Conservation (phyloP, 2,888 invertebrate genomes). For the Trissolcus japonicus region DNA sequence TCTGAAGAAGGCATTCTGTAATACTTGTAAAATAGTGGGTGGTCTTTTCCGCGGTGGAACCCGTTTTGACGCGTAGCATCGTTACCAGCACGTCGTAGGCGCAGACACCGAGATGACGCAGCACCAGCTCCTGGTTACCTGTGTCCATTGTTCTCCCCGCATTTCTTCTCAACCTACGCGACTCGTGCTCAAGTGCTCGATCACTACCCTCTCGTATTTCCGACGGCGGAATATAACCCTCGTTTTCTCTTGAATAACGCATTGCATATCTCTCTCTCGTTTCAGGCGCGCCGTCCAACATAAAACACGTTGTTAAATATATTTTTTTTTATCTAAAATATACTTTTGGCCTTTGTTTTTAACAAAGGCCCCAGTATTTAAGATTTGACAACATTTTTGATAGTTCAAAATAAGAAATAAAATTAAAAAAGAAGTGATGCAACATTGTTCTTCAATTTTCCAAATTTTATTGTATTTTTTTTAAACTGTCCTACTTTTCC, state of each 20-base stretch:
- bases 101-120: slow-evolving; percentile 72
- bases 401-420: background rate
- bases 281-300: slow-evolving; percentile 41
- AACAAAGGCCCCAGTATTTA: no score
- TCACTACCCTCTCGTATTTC: slow-evolving; percentile 66
- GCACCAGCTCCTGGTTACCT: slow-evolving; percentile 72
- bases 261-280: slow-evolving; percentile 52
- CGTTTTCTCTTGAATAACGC: slow-evolving; percentile 58
- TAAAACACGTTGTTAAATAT: slow-evolving; percentile 41
- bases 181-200: slow-evolving; percentile 76
- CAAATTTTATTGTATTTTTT: no score
- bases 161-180: slow-evolving; percentile 72
- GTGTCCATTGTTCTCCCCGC: slow-evolving; percentile 73
- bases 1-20: slow-evolving; percentile 44
- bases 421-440: no score
- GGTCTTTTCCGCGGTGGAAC: slow-evolving; percentile 60
- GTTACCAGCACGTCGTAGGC: slow-evolving; percentile 68
- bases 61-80: slow-evolving; percentile 63
- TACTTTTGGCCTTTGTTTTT: no score
- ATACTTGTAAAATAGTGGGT: slow-evolving; percentile 59
- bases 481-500: no score
- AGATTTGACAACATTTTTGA: no score
- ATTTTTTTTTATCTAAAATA: slow-evolving; percentile 12
- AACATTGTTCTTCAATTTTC: no score
- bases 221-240: slow-evolving; percentile 57